These are phyloP conservation scores for Nothoprocta perdicaria DNA, from an alignment of 2,113 vertebrate genomes.

Conservation along the genomic window DNA sequence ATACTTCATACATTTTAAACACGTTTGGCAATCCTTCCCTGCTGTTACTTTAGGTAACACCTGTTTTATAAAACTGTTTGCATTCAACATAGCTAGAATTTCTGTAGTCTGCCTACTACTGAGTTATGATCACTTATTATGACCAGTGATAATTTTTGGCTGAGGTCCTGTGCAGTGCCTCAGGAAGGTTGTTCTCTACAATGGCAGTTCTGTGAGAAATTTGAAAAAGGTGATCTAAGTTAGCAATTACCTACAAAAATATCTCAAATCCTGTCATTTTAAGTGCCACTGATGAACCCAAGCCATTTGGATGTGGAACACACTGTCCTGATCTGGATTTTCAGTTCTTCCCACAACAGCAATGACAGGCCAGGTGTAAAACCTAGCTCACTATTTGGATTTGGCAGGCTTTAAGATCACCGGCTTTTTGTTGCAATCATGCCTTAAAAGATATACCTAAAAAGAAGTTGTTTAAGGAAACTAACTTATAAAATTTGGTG, in stretches of 20 bases:
- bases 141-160: slow-evolving; percentile 19
- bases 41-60: slow-evolving; percentile 1
- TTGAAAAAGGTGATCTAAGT: slow-evolving; percentile 12
- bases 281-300: rapidly evolving
- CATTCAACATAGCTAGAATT: neutral
- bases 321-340: neutral
- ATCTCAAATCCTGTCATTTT: neutral
- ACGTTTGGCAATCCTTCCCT: neutral
- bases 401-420: neutral
- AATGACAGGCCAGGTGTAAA: neutral
- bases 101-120: slow-evolving; percentile 3
- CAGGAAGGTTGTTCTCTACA: slow-evolving; percentile 9
- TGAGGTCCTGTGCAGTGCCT: neutral
- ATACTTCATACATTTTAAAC: neutral
- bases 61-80: neutral
- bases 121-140: neutral
- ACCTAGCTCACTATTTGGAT: neutral
- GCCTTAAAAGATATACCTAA: neutral
- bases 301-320: neutral
- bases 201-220: neutral
- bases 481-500: neutral
- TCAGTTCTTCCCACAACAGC: neutral
- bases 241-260: slow-evolving; percentile 1
- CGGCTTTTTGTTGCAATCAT: neutral
- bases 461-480: neutral